Evolutionary conservation across 2,113 vertebrate genomes (phyloP).

Genomic region (Cyprichromis sp.): DNA sequence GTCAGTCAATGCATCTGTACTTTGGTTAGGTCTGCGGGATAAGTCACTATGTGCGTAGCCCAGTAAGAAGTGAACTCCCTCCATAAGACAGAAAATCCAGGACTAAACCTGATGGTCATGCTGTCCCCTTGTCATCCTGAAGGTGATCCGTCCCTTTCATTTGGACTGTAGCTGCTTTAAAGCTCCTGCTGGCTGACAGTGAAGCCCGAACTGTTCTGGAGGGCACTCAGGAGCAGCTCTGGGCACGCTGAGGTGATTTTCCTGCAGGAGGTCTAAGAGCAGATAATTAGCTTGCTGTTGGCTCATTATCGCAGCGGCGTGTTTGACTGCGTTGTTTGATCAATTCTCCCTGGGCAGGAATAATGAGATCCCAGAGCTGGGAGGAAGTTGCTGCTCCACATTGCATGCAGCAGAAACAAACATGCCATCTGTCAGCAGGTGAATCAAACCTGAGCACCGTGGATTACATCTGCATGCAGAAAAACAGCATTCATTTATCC

Average conservation of each 20-base stretch:
- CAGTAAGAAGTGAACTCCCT: background rate
- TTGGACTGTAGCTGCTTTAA: background rate
- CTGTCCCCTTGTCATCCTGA: background rate
- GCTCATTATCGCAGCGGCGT: background rate
- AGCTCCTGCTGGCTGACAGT: background rate
- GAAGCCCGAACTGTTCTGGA: background rate
- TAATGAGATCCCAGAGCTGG: constrained; percentile 31
- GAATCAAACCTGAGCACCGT: background rate
- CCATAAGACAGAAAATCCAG: background rate
- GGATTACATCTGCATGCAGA: background rate
- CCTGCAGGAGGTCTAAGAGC: background rate
- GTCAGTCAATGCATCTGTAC: background rate
- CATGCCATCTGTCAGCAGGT: background rate
- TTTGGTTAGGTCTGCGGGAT: background rate
- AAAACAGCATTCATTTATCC: background rate
- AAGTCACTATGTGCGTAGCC: accelerated
- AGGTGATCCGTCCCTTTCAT: background rate
- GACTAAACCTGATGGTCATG: background rate
- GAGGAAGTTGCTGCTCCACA: background rate
- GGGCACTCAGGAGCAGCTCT: background rate
- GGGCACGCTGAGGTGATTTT: background rate
- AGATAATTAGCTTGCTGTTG: constrained; percentile 18
- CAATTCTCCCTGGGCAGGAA: background rate
- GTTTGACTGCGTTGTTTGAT: constrained; percentile 3
- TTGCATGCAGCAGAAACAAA: background rate